Evolutionary conservation across 2,113 vertebrate genomes (phyloP), one percentile per base, ranked within the genome.

Genomic region (Myrmecophaga tridactyla): DNA sequence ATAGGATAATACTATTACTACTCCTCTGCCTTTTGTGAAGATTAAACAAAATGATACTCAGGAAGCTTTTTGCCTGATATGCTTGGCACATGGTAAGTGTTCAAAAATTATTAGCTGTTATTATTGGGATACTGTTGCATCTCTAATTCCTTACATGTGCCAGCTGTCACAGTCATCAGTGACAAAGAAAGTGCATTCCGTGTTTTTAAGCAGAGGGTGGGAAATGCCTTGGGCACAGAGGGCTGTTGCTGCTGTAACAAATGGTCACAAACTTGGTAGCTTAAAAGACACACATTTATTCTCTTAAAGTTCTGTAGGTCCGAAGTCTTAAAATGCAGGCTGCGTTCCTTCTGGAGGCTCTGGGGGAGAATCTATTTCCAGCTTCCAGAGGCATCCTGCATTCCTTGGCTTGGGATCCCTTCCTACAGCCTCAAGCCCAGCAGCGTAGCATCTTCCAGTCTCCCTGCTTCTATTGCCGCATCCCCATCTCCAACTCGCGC

Each of bases 321-420:
- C 7, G 23, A 17, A 23, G 36, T 7, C 82, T 72, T 27, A 0
- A 8, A 62, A 8, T 15, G 53, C 12, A 23, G 89, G 13, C 85
- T 14, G 34, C 7, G 1, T 29, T 21, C 34, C 73, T 56, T 20
- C 60, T 0, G n/a, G n/a, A 27, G 2, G 2, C 63, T 21, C 51
- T 10, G 2, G 46, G 17, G 17, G 9, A 11, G 23, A 21, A 3
- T 34, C 18, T 10, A 0, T 46, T 58, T 27, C 43, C 43, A 4
- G 34, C 53, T 41, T 70, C 20, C 13, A 10, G 89, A 62, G 23
- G 85, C 65, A 0, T 14, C 20, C 11, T 11, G 1, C 15, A 3
- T 13, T 14, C 36, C 75, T 53, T 2, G 41, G 41, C 34, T 21
- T 10, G 0, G 1, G 7, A 23, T 4, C 31, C 15, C 21, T 7